A percentile compares a stretch with the other conserved stretches of the same genome.
Evolutionary conservation across 2,888 invertebrate species (phyloP).

Genomic region (Morpho deidamia): DNA sequence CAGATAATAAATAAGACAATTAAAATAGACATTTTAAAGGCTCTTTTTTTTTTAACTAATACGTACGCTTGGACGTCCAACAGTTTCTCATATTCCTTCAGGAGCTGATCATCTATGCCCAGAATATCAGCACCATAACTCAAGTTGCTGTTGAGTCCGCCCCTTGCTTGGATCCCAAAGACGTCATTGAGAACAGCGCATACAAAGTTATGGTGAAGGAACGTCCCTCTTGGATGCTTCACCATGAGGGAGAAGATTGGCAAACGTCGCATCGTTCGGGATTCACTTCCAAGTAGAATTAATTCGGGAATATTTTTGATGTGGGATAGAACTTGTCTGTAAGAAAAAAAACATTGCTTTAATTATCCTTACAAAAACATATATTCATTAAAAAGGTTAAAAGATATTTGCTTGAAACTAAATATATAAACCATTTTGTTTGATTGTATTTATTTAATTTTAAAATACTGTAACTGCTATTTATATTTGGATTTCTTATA

Average conservation of each 20-base stretch:
- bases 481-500: no score
- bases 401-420: no score
- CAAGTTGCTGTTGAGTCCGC: conserved; percentile 89
- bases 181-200: conserved; percentile 93
- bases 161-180: conserved; percentile 92
- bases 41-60: neutral
- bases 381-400: no score
- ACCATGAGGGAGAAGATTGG: conserved; percentile 93
- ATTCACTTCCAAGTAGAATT: conserved; percentile 85
- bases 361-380: no score
- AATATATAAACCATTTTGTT: no score
- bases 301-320: conserved; percentile 88
- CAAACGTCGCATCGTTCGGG: conserved; percentile 82
- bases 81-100: conserved; percentile 85
- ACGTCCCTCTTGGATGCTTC: conserved; percentile 87
- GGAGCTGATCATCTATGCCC: conserved; percentile 87
- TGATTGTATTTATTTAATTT: no score
- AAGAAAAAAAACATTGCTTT: conserved; percentile 13
- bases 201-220: conserved; percentile 93
- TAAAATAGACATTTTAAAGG: neutral
- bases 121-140: conserved; percentile 91
- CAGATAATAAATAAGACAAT: no score
- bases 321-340: conserved; percentile 88
- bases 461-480: no score
- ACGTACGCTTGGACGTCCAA: conserved; percentile 70